Conservation (phyloP, 1,140 invertebrate genomes). For the Drosophila jambulina region DNA sequence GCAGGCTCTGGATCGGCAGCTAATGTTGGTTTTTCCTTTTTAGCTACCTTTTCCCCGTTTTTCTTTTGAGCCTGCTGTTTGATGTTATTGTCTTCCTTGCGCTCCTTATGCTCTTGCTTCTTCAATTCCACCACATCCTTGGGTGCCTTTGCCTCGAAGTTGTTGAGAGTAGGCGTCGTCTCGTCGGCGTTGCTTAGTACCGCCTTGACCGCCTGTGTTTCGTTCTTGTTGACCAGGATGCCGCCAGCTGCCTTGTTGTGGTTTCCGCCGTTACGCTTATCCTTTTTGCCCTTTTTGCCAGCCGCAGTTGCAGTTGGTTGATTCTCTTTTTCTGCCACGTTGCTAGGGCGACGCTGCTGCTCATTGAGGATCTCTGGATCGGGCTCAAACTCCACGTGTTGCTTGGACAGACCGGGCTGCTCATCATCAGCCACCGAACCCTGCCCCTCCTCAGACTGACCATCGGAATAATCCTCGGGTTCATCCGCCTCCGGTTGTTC, state of each 20-base stretch:
- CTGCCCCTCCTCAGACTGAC: constrained; percentile 78
- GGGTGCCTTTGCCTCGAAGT: constrained; percentile 91
- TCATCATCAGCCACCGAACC: constrained; percentile 65
- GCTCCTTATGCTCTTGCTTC: constrained; percentile 76
- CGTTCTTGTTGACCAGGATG: constrained; percentile 89
- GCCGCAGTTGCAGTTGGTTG: constrained; percentile 21
- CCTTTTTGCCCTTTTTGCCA: constrained; percentile 86
- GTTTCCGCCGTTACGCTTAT: constrained; percentile 62
- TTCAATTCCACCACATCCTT: constrained; percentile 92
- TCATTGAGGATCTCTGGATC: constrained; percentile 79
- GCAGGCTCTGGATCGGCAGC: constrained; percentile 31
- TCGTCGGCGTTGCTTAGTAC: constrained; percentile 53
- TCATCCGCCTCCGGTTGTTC: constrained; percentile 62
- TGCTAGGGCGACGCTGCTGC: constrained; percentile 68
- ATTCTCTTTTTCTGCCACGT: constrained; percentile 65
- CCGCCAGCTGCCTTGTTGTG: constrained; percentile 53
- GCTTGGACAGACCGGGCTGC: constrained; percentile 74
- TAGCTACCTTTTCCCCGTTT: constrained; percentile 79
- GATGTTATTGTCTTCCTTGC: constrained; percentile 73
- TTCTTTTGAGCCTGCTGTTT: constrained; percentile 74
- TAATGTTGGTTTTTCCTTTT: constrained; percentile 61
- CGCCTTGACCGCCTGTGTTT: constrained; percentile 85
- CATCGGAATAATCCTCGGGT: constrained; percentile 79
- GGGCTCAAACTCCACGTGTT: constrained; percentile 84
- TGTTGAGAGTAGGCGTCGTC: constrained; percentile 86